Evolutionary conservation across 2,888 invertebrate genomes (phyloP).

Genomic region (Nemurella pictetii): DNA sequence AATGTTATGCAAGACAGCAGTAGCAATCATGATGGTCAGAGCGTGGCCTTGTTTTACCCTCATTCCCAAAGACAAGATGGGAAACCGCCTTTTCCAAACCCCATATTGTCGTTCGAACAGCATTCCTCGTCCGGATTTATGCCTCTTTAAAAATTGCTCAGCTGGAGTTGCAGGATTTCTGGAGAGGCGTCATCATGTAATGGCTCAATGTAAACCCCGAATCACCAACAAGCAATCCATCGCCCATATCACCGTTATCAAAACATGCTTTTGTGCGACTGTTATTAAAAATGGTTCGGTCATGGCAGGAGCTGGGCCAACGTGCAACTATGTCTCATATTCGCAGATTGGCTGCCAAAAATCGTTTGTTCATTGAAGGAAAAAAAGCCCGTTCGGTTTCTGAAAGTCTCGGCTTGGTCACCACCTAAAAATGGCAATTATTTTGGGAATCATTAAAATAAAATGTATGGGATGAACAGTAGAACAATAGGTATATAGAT

Average conservation of each 20-base stretch:
- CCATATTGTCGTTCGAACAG: conserved; percentile 47
- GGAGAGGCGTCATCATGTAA: conserved; percentile 47
- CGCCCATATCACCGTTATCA: conserved; percentile 42
- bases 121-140: conserved; percentile 47
- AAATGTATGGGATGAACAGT: no score
- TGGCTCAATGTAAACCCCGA: conserved; percentile 45
- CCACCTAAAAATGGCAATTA: not conserved
- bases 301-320: no score
- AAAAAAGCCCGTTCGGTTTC: not conserved
- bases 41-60: conserved; percentile 42
- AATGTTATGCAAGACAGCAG: conserved; percentile 46
- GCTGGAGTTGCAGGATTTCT: conserved; percentile 42
- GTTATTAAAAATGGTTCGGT: conserved; percentile 48
- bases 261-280: conserved; percentile 43
- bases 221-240: conserved; percentile 48
- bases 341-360: not conserved
- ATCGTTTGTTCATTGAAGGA: not conserved
- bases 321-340: conserved; percentile 45
- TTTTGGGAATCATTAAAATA: no score
- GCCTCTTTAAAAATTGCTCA: conserved; percentile 47
- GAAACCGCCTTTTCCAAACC: no score
- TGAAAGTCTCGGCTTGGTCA: not conserved
- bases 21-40: conserved; percentile 44
- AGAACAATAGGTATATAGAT: no score
- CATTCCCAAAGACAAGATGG: conserved; percentile 41